phyloP scores from a whole-genome alignment of 2,113 vertebrate genomes.

The Bujurquina vittata region DNA sequence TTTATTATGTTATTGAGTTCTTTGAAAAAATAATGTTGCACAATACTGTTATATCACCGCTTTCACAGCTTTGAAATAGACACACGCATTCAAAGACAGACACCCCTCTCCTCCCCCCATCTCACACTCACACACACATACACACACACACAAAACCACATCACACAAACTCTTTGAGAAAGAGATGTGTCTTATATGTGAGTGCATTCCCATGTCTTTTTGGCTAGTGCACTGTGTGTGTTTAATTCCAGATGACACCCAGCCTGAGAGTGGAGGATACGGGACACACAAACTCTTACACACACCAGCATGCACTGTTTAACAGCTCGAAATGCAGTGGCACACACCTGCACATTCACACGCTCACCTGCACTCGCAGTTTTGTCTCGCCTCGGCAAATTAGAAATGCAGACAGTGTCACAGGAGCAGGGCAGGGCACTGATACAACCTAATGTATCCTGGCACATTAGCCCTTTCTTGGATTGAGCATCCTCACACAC shows the following conservation, averaged over 20 bases:
- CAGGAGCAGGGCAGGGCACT: constrained; percentile 56
- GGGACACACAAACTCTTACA: constrained; percentile 10
- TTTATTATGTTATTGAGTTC: background rate
- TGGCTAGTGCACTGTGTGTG: constrained; percentile 52
- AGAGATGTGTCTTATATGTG: constrained; percentile 33
- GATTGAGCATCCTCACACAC: constrained; percentile 57
- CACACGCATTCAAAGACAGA: constrained; percentile 7
- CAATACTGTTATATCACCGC: background rate
- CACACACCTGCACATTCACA: constrained; percentile 23
- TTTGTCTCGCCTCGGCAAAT: constrained; percentile 28
- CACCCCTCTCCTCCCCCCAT: background rate
- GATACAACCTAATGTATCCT: constrained; percentile 70
- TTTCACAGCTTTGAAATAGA: background rate
- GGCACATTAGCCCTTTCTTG: constrained; percentile 66
- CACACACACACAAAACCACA: background rate
- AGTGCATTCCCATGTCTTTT: constrained; percentile 74
- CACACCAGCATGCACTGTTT: constrained; percentile 25
- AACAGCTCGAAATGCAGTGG: background rate
- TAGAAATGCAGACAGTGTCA: constrained; percentile 71
- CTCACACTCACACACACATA: background rate
- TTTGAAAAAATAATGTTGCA: constrained; percentile 3
- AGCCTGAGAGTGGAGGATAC: constrained; percentile 19
- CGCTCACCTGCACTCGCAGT: constrained; percentile 13
- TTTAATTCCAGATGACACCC: constrained; percentile 70
- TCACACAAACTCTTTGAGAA: background rate